These are phyloP conservation scores for Oophaga sylvatica DNA, from an alignment of 2,797 vertebrate species.

Conservation along the genomic window DNA sequence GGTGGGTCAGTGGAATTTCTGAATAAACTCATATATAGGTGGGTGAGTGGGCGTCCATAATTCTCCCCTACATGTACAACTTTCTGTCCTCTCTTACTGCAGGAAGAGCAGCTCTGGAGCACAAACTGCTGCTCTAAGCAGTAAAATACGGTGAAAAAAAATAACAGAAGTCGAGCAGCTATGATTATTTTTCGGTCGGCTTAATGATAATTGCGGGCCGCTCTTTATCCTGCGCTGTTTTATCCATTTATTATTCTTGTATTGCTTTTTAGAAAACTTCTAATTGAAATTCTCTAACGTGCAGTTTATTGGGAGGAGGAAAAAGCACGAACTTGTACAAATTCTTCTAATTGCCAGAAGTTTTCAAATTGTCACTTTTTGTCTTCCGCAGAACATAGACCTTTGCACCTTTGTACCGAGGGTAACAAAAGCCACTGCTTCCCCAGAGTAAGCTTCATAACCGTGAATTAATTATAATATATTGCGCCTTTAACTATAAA, in stretches of 20 bases:
- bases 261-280: background rate
- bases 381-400: constrained; percentile 12
- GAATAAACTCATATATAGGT: no score
- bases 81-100: no score
- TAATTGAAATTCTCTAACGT: constrained; percentile 13
- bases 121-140: no score
- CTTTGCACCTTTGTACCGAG: constrained; percentile 38
- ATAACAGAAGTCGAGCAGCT: background rate
- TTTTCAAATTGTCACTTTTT: constrained; percentile 30
- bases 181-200: background rate
- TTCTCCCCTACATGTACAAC: no score
- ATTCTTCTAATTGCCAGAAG: constrained; percentile 22
- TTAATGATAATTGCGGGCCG: background rate
- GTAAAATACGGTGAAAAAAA: no score
- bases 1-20: no score
- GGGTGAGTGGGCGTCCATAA: no score
- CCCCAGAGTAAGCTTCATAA: background rate
- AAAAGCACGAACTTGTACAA: background rate
- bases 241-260: background rate
- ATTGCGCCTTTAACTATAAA: background rate
- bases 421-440: constrained; percentile 33
- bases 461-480: constrained; percentile 35
- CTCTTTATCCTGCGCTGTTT: background rate
- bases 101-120: no score
- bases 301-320: background rate